Evolutionary conservation across 2,797 vertebrate species (phyloP).

Genomic region (Spheniscus humboldti): DNA sequence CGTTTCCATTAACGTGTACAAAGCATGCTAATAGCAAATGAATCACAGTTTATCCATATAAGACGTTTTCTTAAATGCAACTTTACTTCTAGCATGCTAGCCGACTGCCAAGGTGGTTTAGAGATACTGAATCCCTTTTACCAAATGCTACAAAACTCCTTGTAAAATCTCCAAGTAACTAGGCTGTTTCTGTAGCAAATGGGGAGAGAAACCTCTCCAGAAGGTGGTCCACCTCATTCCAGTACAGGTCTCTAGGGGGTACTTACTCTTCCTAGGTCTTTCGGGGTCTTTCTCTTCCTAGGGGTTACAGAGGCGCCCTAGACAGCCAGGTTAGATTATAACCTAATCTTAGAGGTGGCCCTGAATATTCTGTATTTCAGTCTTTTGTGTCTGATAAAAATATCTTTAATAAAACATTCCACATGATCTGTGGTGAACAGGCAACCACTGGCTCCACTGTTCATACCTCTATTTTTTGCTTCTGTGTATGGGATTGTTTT

Average conservation of each 20-base stretch:
- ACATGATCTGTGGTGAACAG: neutral
- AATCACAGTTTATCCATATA: neutral
- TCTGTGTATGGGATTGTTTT: constrained; percentile 41
- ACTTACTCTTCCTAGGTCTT: neutral
- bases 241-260: neutral
- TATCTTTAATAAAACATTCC: constrained; percentile 6
- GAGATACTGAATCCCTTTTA: neutral
- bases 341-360: neutral
- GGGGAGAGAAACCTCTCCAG: neutral
- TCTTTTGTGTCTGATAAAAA: constrained; percentile 3
- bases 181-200: neutral
- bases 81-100: neutral
- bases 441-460: constrained; percentile 4
- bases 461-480: constrained; percentile 26
- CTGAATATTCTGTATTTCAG: neutral
- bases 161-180: neutral
- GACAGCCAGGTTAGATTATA: neutral
- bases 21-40: neutral
- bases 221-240: neutral
- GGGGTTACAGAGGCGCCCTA: neutral
- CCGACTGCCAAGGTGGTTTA: neutral
- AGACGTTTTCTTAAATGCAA: neutral
- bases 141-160: neutral
- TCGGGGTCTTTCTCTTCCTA: neutral
- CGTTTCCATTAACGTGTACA: neutral